Conservation (phyloP, 2,797 vertebrate species). For the Rhynchotus rufescens region DNA sequence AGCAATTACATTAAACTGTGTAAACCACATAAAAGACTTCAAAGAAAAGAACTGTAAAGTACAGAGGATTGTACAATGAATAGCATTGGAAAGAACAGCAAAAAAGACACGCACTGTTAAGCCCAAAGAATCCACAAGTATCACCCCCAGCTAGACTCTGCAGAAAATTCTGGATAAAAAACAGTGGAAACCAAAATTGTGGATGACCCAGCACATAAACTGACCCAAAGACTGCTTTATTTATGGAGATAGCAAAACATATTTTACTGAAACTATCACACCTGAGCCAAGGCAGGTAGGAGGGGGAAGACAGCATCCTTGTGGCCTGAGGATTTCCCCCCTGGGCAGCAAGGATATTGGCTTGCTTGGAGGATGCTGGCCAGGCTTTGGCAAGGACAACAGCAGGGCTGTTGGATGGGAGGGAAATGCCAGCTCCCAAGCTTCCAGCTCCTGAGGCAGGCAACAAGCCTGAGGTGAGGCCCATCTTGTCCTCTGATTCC, state of each 20-base stretch:
- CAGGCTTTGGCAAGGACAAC: not conserved
- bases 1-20: not conserved
- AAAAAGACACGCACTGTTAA: not conserved
- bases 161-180: not conserved
- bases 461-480: not conserved
- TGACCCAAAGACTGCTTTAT: not conserved
- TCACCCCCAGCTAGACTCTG: not conserved
- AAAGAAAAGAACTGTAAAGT: slow-evolving; percentile 5
- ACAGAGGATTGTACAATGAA: slow-evolving; percentile 10
- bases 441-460: not conserved
- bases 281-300: not conserved
- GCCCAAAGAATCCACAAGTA: not conserved
- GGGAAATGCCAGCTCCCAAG: not conserved
- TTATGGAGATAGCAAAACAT: not conserved
- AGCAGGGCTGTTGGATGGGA: not conserved
- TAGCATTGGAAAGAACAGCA: slow-evolving; percentile 1
- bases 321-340: not conserved
- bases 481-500: not conserved
- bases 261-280: not conserved
- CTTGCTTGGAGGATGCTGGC: not conserved
- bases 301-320: not conserved
- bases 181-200: not conserved
- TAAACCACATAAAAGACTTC: not conserved
- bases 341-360: not conserved
- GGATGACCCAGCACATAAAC: not conserved